Base-by-base conservation (phyloP, 2,888 invertebrate genomes). In the Alitta virens region DNA sequence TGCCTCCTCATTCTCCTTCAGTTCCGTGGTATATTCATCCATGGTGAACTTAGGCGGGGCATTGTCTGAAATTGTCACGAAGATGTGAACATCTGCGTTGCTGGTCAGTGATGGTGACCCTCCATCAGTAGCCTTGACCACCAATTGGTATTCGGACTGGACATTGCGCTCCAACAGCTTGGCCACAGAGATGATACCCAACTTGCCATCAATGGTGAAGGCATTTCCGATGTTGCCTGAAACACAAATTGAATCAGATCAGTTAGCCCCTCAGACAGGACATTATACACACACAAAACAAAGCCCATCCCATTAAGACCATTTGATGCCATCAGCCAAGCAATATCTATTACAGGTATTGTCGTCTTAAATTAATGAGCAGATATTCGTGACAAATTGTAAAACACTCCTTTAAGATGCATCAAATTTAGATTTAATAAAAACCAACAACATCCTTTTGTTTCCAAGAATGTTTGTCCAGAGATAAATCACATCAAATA, bases 31-130 rank as follows among this genome's bases (percentile, higher is more conserved):
- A 57, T 77, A 78, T 50, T 77, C 73, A 0, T 58, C 12, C 5
- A 65, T 52, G 14, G 70, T 63, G 82, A 96, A 96, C 74, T 87
- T 86, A 0, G 97, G 97, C n/a, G 90, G 89, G 81, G 95, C 94
- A 78, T 97, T 96, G 80, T 96, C 95, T 81, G 94, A 91, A 86
- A 94, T 91, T 5, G 92, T 91, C 43, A 96, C 86, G 80, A 89
- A 85, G 65, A 97, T 89, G 82, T 92, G 92, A 23, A 96, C 91
- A 56, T 91, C 91, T 59, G 94, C 87, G 60, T 91, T 89, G 62
- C 90, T 87, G 58, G 88, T 87, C 66, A 90, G 82, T 0, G 89
- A 85, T 5, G 74, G 74, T 0, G 89, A 90, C 58, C 88, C 89
- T 75, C 94, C 94, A 82, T 97, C 96, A 60, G 94, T 84, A 70